A percentile compares a stretch with the other conserved stretches of the same genome.
Conservation (phyloP, 2,113 vertebrate genomes). For the Blennius ocellaris region DNA sequence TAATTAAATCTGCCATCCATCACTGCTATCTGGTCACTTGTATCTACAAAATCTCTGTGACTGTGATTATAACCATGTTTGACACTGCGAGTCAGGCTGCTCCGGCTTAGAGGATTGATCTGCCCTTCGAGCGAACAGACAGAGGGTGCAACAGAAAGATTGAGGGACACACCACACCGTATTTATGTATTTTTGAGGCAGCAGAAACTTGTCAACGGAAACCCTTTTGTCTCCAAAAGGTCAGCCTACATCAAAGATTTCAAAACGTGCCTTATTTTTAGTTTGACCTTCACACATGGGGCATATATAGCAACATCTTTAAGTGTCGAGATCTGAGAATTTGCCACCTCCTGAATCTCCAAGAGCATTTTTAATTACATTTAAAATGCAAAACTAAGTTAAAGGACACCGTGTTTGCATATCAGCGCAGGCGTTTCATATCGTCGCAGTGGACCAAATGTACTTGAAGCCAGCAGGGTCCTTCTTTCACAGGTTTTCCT, state of each 20-base stretch:
- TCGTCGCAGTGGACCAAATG: too few relatives aligned
- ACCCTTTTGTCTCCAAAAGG: slow-evolving; percentile 38
- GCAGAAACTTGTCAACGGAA: slow-evolving; percentile 10
- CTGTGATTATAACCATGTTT: slow-evolving; percentile 37
- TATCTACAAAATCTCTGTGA: slow-evolving; percentile 9
- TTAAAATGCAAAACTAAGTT: slow-evolving; percentile 1
- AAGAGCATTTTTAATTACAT: not conserved
- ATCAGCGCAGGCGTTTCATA: not conserved
- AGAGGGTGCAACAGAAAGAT: not conserved
- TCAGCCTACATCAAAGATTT: slow-evolving; percentile 35
- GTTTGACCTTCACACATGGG: slow-evolving; percentile 41
- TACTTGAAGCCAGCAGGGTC: not conserved
- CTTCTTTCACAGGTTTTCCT: not conserved
- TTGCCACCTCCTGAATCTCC: not conserved
- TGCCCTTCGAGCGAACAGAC: slow-evolving; percentile 24
- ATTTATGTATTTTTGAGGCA: slow-evolving; percentile 22
- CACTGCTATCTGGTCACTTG: not conserved
- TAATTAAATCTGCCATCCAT: slow-evolving; percentile 15
- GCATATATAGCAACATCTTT: too few relatives aligned
- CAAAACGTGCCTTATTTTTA: slow-evolving; percentile 22
- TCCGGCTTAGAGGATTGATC: slow-evolving; percentile 20
- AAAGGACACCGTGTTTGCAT: not conserved
- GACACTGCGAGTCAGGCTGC: slow-evolving; percentile 26
- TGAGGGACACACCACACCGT: slow-evolving; percentile 1
- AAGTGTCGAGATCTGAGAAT: not conserved